A percentile compares a stretch with the other conserved stretches of the same genome.
Conservation (phyloP, 1,140 invertebrate species). For the Aporrectodea caliginosa region DNA sequence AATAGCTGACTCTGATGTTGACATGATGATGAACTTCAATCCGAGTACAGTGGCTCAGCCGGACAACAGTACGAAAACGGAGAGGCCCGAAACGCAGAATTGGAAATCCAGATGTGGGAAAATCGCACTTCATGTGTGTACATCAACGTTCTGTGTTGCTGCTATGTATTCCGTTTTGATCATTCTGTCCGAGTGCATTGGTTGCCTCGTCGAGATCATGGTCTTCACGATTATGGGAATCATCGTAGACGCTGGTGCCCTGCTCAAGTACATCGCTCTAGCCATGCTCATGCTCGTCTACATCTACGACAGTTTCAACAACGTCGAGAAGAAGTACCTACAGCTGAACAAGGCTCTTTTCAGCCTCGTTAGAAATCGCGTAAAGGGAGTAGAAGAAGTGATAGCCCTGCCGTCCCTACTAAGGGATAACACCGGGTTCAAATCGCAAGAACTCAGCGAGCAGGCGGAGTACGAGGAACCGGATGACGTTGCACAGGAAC, state of each 20-base stretch:
- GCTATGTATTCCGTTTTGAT: conserved; percentile 45
- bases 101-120: conserved; percentile 35
- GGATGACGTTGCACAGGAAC: conserved; percentile 39
- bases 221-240: conserved; percentile 48
- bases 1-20: too few relatives aligned
- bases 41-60: conserved; percentile 6
- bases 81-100: conserved; percentile 28
- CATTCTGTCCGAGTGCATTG: conserved; percentile 46
- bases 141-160: conserved; percentile 42
- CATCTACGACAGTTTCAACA: conserved; percentile 38
- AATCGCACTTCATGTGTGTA: conserved; percentile 14
- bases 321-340: conserved; percentile 40
- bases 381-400: conserved; percentile 39
- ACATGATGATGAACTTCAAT: too few relatives aligned
- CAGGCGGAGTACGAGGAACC: conserved; percentile 32
- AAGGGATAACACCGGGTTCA: conserved; percentile 47
- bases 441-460: conserved; percentile 31
- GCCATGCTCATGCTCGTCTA: conserved; percentile 41
- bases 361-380: conserved; percentile 28
- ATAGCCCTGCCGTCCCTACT: conserved; percentile 47
- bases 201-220: conserved; percentile 47
- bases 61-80: conserved; percentile 5
- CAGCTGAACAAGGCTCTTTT: conserved; percentile 42
- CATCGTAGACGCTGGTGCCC: conserved; percentile 41
- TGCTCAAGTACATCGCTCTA: conserved; percentile 40